Conservation (phyloP, 2,113 vertebrate genomes). For the Empidonax traillii region DNA sequence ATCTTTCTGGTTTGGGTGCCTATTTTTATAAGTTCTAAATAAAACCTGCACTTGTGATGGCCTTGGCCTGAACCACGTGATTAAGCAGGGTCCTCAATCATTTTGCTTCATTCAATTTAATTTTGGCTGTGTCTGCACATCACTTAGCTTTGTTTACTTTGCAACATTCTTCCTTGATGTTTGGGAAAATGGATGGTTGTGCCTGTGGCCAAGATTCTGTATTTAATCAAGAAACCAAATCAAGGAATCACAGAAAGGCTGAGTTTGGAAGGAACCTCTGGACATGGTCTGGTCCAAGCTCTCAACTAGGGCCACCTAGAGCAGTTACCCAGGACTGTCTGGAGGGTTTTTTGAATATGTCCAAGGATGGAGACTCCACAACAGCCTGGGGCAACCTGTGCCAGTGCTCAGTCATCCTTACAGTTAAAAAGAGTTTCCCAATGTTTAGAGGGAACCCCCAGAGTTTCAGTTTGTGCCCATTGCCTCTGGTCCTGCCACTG, state of each 20-base stretch:
- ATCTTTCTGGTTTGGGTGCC: not conserved
- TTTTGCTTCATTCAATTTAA: not conserved
- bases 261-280: not conserved
- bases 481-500: not conserved
- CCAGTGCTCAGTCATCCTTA: not conserved
- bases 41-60: not conserved
- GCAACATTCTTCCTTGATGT: not conserved
- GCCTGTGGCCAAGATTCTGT: not conserved
- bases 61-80: not conserved
- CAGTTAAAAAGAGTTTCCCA: not conserved
- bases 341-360: not conserved
- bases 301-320: not conserved
- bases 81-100: not conserved
- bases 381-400: not conserved
- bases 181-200: not conserved
- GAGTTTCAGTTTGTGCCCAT: not conserved
- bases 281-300: not conserved
- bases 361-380: not conserved
- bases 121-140: not conserved
- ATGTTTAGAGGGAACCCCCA: not conserved
- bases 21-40: not conserved
- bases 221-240: not conserved
- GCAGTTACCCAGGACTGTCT: not conserved
- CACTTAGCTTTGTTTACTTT: not conserved
- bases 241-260: accelerated